phyloP scores from a whole-genome alignment of 2,888 invertebrate genomes.

The Synanthedon andrenaeformis region DNA sequence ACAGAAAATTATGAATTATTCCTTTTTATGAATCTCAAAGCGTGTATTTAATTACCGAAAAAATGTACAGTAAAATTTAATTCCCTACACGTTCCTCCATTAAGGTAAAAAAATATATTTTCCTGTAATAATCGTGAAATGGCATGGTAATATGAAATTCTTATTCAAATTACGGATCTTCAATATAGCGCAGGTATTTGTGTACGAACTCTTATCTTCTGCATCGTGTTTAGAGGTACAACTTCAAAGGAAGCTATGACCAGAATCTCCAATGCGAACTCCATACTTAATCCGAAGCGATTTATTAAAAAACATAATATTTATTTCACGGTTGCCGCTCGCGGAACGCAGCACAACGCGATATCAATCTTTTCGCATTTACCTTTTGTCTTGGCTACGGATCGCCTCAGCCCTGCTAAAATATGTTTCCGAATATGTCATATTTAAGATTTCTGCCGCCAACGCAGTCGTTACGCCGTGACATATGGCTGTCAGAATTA shows the following conservation, averaged over 20 bases:
- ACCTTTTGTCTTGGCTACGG: neutral
- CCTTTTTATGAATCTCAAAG: too few relatives aligned
- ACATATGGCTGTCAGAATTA: slow-evolving; percentile 71
- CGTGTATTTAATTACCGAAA: too few relatives aligned
- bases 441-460: slow-evolving; percentile 17
- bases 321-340: slow-evolving; percentile 48
- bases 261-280: neutral
- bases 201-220: too few relatives aligned
- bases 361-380: neutral
- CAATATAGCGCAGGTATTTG: too few relatives aligned
- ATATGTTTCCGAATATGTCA: slow-evolving; percentile 8
- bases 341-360: neutral
- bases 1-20: too few relatives aligned
- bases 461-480: slow-evolving; percentile 51
- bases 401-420: slow-evolving; percentile 1
- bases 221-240: neutral
- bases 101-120: too few relatives aligned
- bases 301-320: slow-evolving; percentile 4
- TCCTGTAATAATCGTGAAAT: too few relatives aligned
- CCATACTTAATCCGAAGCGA: neutral
- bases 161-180: too few relatives aligned
- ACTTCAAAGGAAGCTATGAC: neutral
- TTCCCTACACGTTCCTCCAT: too few relatives aligned
- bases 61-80: too few relatives aligned
- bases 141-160: too few relatives aligned